Conservation (phyloP, 1,140 invertebrate species). For the Dolichoris vasculosae region DNA sequence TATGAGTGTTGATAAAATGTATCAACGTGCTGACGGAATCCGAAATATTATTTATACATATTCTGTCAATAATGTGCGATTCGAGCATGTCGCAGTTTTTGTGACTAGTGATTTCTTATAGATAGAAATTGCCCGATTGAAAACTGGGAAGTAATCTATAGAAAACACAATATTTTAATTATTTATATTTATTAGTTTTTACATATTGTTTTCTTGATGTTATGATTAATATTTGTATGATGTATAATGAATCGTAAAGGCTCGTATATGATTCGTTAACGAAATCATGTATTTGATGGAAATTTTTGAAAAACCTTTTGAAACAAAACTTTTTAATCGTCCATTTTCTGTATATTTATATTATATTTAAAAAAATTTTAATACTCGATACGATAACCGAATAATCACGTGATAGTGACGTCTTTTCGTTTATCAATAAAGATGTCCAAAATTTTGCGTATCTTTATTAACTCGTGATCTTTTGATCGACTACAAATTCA, state of each 20-base stretch:
- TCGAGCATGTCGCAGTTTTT: neutral
- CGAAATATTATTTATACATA: constrained; percentile 8
- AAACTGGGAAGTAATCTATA: constrained; percentile 20
- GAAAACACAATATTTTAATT: constrained; percentile 32
- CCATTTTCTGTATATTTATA: neutral
- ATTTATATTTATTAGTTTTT: constrained; percentile 46
- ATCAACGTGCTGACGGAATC: neutral
- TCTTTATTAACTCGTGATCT: neutral
- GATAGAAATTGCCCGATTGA: neutral
- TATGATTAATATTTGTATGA: neutral
- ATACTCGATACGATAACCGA: neutral
- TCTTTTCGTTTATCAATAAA: neutral
- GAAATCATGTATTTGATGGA: too few relatives aligned
- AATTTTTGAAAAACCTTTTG: constrained; percentile 15
- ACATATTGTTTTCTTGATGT: constrained; percentile 27
- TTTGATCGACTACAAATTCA: neutral
- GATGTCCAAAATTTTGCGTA: neutral
- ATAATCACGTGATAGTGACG: constrained; percentile 18
- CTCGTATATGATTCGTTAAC: neutral
- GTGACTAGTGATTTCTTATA: constrained; percentile 13
- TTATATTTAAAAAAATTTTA: neutral
- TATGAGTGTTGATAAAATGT: constrained; percentile 1
- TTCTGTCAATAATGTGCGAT: neutral
- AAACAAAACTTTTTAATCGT: neutral
- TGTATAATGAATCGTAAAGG: neutral